Evolutionary conservation across 2,888 invertebrate genomes (phyloP).

Genomic region (Hydriomena furcata): DNA sequence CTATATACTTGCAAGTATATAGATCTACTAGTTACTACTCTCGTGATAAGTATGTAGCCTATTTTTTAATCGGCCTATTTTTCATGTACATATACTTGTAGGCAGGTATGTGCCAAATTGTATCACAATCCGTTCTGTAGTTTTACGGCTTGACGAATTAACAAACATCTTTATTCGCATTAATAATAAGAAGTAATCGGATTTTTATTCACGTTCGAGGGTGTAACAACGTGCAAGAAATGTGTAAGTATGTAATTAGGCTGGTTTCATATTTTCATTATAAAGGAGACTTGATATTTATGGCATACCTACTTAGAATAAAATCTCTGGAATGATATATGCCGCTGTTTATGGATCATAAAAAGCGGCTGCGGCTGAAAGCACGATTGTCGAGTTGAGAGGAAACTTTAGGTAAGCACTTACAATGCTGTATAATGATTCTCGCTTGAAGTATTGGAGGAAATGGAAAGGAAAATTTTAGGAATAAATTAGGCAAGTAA

Average conservation of each 20-base stretch:
- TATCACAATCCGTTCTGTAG: no score
- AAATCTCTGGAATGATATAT: conserved; percentile 51
- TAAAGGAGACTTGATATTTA: conserved; percentile 49
- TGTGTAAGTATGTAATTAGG: conserved; percentile 34
- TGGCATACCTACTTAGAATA: conserved; percentile 48
- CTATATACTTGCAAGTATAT: no score
- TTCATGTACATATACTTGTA: no score
- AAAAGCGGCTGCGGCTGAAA: conserved; percentile 44
- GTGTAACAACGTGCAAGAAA: no score
- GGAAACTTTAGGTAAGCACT: conserved; percentile 48
- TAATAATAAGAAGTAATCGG: neutral
- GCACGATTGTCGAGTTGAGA: conserved; percentile 42
- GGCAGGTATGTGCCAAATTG: no score
- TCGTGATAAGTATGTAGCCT: no score
- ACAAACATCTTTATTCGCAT: no score
- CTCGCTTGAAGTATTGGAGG: conserved; percentile 44
- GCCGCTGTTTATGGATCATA: conserved; percentile 55
- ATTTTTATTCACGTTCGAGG: no score
- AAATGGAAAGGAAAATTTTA: conserved; percentile 30
- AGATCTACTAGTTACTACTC: no score
- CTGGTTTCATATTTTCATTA: conserved; percentile 48
- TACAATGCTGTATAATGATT: conserved; percentile 45
- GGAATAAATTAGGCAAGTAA: conserved; percentile 17
- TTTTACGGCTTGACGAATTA: no score
- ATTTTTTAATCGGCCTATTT: no score